Base-by-base conservation (phyloP, 2,797 vertebrate species). In the Alosa sapidissima region DNA sequence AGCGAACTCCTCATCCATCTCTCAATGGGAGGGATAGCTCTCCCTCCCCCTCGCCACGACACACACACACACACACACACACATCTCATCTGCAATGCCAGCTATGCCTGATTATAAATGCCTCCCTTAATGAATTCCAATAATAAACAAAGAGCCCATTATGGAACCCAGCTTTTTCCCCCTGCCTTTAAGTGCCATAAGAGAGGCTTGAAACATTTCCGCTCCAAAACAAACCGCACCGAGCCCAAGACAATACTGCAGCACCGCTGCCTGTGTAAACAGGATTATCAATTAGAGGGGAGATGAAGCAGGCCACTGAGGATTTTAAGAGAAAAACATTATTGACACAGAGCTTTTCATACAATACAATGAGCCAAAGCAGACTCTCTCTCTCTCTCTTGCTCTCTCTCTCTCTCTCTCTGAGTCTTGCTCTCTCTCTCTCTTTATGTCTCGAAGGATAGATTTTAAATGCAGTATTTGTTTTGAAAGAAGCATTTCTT, bases 111-210 rank as follows among this genome's bases (percentile, higher is more conserved):
- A 81, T 86, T 83, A 86, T 81, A 58, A 86, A 86, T 83, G 81
- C 54, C 78, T 81, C 62, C 75, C 55, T 58, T 62, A 81, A 86
- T 86, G 82, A 81, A 72, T 87, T 85, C 84, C 82, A 83, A 85
- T 85, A 85, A 87, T 58, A 82, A 81, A 87, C 82, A 81, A 83
- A 85, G 52, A 51, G 81, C 19, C 58, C 24, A 85, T 83, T 82
- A 83, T 75, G 51, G 55, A 75, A 60, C 65, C 58, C 65, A 49
- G 52, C 52, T 58, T 84, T 58, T 41, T 68, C 41, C 24, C 55
- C 83, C n/a, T 11, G 62, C 68, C 62, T 82, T 81, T 51, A 28
- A 78, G 81, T 65, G 81, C 83, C 41, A 55, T 48, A 52, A 49
- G 75, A 82, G 83, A 65, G 58, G 58, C 78, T 86, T 48, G 62